Base-by-base conservation (phyloP, 2,113 vertebrate species). In the Anolis sagrei region DNA sequence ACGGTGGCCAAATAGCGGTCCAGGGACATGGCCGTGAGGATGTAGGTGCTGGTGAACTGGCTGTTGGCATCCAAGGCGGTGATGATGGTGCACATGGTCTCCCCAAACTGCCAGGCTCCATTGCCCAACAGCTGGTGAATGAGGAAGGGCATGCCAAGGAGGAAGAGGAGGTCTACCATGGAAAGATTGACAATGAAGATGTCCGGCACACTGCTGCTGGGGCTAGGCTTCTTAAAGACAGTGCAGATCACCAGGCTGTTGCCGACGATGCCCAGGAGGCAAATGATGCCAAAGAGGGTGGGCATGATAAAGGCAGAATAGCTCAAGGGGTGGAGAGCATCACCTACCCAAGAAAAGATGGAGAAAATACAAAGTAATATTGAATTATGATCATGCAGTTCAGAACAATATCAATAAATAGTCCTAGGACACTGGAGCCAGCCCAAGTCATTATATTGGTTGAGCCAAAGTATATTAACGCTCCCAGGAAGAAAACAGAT, bases 241-340 rank as follows among this genome's bases (percentile, higher is more conserved):
- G 90, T 95, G 87, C 92, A 95, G 89, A 95, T 93, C 32, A 95
- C 94, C 1, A 95, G 89, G 49, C 86, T 93, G 91, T 96, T 96
- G 19, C 95, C 94, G 1, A 88, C 48, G 25, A 95, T 90, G 7
- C 94, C 95, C 58, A 96, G 79, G 62, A 96, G 81, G 61, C 94
- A 97, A 84, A 96, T 97, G 84, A 95, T 85, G 5, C 93, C 94
- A 39, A 95, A 97, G 58, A 96, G 90, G 82, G 93, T 93, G 36
- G 96, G 94, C 94, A 94, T 95, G 89, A 95, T 91, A 61, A 94
- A 91, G 34, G 84, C 94, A 81, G 90, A 86, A 48, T 96, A 95
- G 70, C 82, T 89, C 34, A 70, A 66, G 11, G 84, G 83, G 66
- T 61, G 44, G 9, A 72, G 49, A 8, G 87, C 4, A 5, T 64